Conservation (phyloP, 2,113 vertebrate species). For the Dendropsophus ebraccatus region DNA sequence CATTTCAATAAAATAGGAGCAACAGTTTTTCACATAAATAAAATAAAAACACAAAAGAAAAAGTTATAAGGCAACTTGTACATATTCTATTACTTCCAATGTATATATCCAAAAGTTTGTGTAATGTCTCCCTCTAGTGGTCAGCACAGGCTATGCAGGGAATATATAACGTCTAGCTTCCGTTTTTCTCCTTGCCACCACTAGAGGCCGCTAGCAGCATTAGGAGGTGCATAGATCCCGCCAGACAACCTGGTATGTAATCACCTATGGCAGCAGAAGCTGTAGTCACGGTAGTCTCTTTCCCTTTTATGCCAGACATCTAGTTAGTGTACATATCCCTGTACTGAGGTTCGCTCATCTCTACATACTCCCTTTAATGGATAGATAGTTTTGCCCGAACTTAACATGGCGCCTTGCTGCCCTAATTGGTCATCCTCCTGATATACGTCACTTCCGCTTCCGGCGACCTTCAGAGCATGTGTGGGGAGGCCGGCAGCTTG, state of each 20-base stretch:
- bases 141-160: neutral
- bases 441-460: conserved; percentile 18
- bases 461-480: conserved; percentile 52
- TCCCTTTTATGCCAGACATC: neutral
- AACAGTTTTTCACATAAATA: no score
- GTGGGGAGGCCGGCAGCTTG: neutral
- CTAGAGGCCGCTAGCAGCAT: neutral
- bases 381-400: neutral
- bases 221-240: neutral
- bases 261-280: no score
- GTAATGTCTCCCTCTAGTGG: conserved; percentile 1
- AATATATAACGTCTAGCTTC: neutral
- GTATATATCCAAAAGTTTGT: neutral
- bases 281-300: no score
- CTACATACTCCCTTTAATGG: no score
- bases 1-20: no score
- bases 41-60: no score
- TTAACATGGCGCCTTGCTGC: conserved; percentile 2
- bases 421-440: accelerated
- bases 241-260: no score
- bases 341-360: no score
- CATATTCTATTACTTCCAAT: no score
- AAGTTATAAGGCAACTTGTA: no score
- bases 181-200: neutral
- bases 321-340: no score